Evolutionary conservation across 2,113 vertebrate genomes (phyloP).

Genomic region (Regulus satrapa): DNA sequence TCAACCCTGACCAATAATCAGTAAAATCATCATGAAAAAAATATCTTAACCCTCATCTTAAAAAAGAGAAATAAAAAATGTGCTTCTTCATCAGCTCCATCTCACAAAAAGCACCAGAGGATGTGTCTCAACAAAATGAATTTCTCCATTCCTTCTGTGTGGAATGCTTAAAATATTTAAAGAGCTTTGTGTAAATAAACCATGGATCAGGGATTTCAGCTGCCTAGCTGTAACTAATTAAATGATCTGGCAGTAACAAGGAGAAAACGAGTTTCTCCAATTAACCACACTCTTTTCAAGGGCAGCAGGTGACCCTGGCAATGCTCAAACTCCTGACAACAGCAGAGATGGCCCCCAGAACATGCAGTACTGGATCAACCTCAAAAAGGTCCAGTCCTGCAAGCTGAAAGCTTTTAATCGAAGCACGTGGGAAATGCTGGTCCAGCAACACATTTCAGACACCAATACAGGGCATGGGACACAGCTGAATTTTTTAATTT

Average conservation of each 20-base stretch:
- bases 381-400: background rate
- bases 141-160: background rate
- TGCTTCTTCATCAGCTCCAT: background rate
- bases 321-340: background rate
- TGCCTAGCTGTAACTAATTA: background rate
- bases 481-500: background rate
- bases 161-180: background rate
- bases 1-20: background rate
- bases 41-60: too few species aligned
- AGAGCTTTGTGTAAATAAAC: background rate
- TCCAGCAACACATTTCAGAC: background rate
- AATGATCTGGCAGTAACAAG: background rate
- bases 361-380: accelerated
- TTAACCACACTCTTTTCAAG: background rate
- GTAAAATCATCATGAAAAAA: background rate
- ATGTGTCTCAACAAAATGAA: background rate
- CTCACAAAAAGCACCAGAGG: background rate
- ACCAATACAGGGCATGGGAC: background rate
- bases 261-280: background rate
- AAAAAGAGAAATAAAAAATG: background rate
- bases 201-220: background rate
- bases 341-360: background rate
- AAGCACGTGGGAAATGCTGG: accelerated
- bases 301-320: background rate
- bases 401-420: background rate